These are phyloP conservation scores for Turnix velox DNA, from an alignment of 2,113 vertebrate species.

Conservation along the genomic window DNA sequence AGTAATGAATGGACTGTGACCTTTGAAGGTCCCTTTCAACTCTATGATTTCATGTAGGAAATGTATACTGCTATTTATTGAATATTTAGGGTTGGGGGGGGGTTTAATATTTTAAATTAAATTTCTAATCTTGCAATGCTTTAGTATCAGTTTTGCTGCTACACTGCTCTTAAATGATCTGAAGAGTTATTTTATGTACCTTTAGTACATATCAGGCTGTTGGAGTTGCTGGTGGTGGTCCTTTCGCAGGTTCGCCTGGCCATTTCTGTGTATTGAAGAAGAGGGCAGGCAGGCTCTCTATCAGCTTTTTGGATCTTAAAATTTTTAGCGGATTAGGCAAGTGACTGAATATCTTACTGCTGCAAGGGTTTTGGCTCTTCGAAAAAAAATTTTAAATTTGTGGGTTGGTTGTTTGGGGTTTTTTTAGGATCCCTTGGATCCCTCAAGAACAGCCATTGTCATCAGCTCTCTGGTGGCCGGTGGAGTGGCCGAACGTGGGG, in stretches of 20 bases:
- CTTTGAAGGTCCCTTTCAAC: too few relatives aligned
- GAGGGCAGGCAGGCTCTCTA: neutral
- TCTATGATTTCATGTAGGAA: too few relatives aligned
- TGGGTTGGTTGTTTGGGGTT: too few relatives aligned
- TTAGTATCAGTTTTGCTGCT: neutral
- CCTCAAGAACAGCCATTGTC: constrained; percentile 86
- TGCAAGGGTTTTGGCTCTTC: neutral
- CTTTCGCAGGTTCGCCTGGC: constrained; percentile 3
- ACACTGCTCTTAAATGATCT: neutral
- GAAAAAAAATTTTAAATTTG: too few relatives aligned
- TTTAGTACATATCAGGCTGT: neutral
- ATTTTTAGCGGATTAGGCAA: neutral
- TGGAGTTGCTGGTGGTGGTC: neutral
- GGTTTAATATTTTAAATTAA: neutral
- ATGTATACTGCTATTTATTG: neutral
- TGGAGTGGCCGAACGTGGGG: constrained; percentile 80
- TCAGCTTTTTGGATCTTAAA: neutral
- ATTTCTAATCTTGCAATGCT: neutral
- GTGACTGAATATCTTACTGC: neutral
- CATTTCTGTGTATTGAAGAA: neutral
- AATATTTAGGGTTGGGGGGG: neutral
- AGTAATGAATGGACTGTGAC: too few relatives aligned
- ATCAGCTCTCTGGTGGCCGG: constrained; percentile 88
- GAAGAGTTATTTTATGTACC: neutral
- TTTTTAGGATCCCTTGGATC: constrained; percentile 87